phyloP scores from a whole-genome alignment of 2,113 vertebrate species.

The Tautogolabrus adspersus region DNA sequence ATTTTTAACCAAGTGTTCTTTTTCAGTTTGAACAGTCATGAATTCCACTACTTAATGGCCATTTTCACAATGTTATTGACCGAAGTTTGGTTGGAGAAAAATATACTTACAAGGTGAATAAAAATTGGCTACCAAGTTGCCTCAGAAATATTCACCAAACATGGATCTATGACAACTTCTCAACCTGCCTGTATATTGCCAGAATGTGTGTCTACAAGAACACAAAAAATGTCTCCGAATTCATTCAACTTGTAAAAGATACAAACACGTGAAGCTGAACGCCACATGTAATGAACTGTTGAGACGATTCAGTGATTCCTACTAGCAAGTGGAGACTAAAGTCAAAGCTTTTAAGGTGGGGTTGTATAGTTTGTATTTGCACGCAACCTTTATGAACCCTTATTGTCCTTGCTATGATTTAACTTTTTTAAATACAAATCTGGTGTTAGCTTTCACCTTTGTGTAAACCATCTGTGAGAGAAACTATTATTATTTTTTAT shows the following conservation, averaged over 20 bases:
- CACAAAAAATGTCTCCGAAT: not conserved
- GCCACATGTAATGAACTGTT: not conserved
- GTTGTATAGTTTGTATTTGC: conserved; percentile 18
- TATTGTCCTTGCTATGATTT: conserved; percentile 41
- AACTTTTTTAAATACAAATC: conserved; percentile 11
- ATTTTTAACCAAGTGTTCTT: not conserved
- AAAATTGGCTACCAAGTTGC: not conserved
- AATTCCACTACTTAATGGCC: not conserved
- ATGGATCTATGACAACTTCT: not conserved
- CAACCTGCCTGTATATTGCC: not conserved
- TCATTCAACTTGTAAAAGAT: too few relatives aligned
- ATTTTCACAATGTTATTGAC: not conserved
- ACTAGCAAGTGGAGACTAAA: not conserved
- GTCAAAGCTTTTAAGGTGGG: not conserved
- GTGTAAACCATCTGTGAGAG: conserved; percentile 61
- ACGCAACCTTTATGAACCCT: conserved; percentile 32
- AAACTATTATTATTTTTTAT: conserved; percentile 72
- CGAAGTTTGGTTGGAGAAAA: not conserved
- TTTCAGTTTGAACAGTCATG: not conserved
- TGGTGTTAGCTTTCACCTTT: conserved; percentile 42
- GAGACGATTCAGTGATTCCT: conserved; percentile 15
- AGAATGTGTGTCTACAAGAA: not conserved
- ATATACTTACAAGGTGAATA: not conserved
- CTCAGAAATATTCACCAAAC: not conserved
- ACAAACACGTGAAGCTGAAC: not conserved